These are phyloP conservation scores for Holothuria leucospilota DNA, from an alignment of 53 echinoderm and acorn worm genomes.

Conservation along the genomic window DNA sequence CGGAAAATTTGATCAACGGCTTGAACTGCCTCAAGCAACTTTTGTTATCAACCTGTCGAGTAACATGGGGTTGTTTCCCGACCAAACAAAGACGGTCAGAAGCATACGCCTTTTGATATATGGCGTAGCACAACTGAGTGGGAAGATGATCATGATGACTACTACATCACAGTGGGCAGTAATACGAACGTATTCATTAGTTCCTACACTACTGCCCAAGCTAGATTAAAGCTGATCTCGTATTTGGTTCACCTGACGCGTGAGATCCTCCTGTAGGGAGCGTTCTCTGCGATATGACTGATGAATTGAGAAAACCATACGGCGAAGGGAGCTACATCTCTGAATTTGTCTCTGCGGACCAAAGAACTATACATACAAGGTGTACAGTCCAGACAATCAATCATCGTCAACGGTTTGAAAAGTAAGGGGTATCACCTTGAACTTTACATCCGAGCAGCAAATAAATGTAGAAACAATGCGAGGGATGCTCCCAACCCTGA, in stretches of 20 bases:
- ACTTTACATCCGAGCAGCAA: too few relatives aligned
- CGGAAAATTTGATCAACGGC: conserved; percentile 61
- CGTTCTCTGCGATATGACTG: conserved; percentile 67
- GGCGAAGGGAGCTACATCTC: too few relatives aligned
- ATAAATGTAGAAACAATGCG: too few relatives aligned
- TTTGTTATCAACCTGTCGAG: neutral
- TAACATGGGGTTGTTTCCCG: neutral
- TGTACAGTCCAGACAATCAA: too few relatives aligned
- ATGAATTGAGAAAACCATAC: too few relatives aligned
- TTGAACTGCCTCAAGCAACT: conserved; percentile 4
- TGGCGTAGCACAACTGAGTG: neutral
- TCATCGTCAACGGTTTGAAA: too few relatives aligned
- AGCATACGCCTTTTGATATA: neutral
- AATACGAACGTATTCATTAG: conserved; percentile 25
- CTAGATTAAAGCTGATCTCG: conserved; percentile 44
- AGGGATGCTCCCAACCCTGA: too few relatives aligned
- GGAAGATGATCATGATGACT: neutral
- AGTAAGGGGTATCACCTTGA: too few relatives aligned
- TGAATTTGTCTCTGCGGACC: conserved; percentile 50
- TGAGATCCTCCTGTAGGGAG: conserved; percentile 36
- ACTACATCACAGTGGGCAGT: neutral
- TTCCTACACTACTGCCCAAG: conserved; percentile 52
- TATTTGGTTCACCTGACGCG: conserved; percentile 26
- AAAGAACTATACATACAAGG: too few relatives aligned
- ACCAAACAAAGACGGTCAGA: conserved; percentile 8